phyloP scores from a whole-genome alignment of 2,113 vertebrate genomes.

The Cochlearius cochlearius region DNA sequence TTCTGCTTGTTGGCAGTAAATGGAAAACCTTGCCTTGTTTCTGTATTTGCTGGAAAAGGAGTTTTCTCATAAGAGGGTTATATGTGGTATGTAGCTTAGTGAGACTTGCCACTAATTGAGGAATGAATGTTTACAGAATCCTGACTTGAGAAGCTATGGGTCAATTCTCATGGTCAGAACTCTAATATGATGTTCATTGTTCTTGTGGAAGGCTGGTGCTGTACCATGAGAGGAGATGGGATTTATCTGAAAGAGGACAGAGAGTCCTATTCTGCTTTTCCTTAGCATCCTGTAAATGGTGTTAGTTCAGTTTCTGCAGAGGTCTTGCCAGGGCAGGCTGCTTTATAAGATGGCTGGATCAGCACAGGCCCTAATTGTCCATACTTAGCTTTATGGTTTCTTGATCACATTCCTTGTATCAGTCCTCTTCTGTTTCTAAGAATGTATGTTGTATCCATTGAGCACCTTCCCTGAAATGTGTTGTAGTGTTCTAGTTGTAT shows the following conservation, averaged over 20 bases:
- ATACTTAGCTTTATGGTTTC: background rate
- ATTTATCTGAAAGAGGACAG: background rate
- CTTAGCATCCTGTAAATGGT: background rate
- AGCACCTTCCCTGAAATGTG: background rate
- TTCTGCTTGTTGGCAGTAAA: conserved; percentile 18
- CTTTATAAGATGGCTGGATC: background rate
- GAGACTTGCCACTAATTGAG: conserved; percentile 4
- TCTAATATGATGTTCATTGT: background rate
- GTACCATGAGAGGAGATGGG: background rate
- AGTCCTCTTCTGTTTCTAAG: background rate
- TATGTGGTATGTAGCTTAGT: background rate
- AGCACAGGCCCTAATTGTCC: background rate
- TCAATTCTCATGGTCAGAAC: background rate
- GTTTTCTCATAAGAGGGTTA: background rate
- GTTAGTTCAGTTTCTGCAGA: background rate
- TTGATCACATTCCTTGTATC: background rate
- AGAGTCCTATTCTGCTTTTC: background rate
- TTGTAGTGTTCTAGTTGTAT: background rate
- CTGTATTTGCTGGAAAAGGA: background rate
- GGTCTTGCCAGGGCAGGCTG: background rate
- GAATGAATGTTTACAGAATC: background rate
- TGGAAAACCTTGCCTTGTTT: conserved; percentile 2
- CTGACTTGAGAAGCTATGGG: background rate
- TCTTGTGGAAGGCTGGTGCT: background rate
- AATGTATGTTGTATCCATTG: background rate